Conservation (phyloP, 2,888 invertebrate species). For the Melanostoma scalare region DNA sequence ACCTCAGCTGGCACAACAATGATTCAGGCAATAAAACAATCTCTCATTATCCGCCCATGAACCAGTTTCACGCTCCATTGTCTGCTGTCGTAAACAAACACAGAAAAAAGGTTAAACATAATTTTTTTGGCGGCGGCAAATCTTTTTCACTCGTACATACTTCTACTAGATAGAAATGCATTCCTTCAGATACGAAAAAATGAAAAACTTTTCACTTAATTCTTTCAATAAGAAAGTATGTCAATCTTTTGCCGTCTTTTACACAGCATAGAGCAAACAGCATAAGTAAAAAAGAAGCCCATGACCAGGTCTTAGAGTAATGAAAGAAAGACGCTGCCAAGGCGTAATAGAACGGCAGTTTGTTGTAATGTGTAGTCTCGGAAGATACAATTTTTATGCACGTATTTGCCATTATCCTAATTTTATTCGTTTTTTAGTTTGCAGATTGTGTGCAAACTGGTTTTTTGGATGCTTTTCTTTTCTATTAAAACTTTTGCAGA, state of each 20-base stretch:
- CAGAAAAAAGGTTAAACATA: no score
- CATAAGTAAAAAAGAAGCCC: slow-evolving; percentile 4
- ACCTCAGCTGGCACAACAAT: slow-evolving; percentile 26
- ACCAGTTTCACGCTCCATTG: slow-evolving; percentile 48
- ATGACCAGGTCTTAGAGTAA: slow-evolving; percentile 18
- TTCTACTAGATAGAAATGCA: not conserved
- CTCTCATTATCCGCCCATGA: slow-evolving; percentile 63
- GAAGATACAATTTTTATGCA: slow-evolving; percentile 50
- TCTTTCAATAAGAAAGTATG: slow-evolving; percentile 53
- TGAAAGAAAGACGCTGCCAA: not conserved
- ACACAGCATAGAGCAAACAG: not conserved
- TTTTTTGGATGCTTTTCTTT: slow-evolving; percentile 43
- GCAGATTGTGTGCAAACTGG: slow-evolving; percentile 52
- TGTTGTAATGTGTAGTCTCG: slow-evolving; percentile 3
- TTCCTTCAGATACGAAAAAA: not conserved
- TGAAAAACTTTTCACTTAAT: slow-evolving; percentile 26
- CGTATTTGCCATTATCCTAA: slow-evolving; percentile 70
- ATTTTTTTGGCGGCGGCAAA: no score
- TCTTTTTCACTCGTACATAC: no score
- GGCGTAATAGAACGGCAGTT: not conserved
- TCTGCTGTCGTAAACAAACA: not conserved
- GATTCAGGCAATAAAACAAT: slow-evolving; percentile 47
- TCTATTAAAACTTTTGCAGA: slow-evolving; percentile 6
- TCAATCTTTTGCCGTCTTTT: slow-evolving; percentile 55
- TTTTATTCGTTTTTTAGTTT: slow-evolving; percentile 58